Evolutionary conservation across 2,888 invertebrate genomes (phyloP).

Genomic region (Disparrhopalites patrizii): DNA sequence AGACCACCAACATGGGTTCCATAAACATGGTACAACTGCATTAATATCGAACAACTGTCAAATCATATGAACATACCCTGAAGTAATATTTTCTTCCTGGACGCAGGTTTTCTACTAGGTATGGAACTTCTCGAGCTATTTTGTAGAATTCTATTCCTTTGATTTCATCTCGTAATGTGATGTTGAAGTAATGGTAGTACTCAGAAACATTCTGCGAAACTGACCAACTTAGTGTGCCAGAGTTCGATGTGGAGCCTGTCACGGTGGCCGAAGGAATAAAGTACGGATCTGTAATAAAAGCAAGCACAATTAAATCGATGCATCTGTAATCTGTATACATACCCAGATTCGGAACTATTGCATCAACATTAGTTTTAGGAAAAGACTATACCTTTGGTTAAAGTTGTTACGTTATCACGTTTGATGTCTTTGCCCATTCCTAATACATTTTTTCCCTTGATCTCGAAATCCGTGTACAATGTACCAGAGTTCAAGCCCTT

Average conservation of each 20-base stretch:
- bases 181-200: slow-evolving; percentile 45
- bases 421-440: slow-evolving; percentile 59
- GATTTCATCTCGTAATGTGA: slow-evolving; percentile 22
- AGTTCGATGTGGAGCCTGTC: slow-evolving; percentile 65
- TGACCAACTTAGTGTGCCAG: slow-evolving; percentile 77
- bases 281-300: slow-evolving; percentile 60
- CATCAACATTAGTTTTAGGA: not conserved
- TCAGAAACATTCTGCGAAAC: slow-evolving; percentile 37
- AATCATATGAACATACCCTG: slow-evolving; percentile 55
- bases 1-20: not conserved
- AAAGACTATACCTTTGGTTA: slow-evolving; percentile 61
- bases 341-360: not conserved
- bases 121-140: slow-evolving; percentile 58
- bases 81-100: slow-evolving; percentile 77
- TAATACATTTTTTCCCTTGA: slow-evolving; percentile 64
- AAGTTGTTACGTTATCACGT: slow-evolving; percentile 59
- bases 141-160: slow-evolving; percentile 5
- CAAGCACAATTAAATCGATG: not conserved
- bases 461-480: slow-evolving; percentile 61
- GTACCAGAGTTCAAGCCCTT: slow-evolving; percentile 63
- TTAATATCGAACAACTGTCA: not conserved
- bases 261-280: slow-evolving; percentile 75
- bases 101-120: slow-evolving; percentile 71
- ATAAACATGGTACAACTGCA: not conserved
- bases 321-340: not conserved